These are phyloP conservation scores for Exocentrus adspersus DNA, from an alignment of 2,888 invertebrate species.

Conservation along the genomic window DNA sequence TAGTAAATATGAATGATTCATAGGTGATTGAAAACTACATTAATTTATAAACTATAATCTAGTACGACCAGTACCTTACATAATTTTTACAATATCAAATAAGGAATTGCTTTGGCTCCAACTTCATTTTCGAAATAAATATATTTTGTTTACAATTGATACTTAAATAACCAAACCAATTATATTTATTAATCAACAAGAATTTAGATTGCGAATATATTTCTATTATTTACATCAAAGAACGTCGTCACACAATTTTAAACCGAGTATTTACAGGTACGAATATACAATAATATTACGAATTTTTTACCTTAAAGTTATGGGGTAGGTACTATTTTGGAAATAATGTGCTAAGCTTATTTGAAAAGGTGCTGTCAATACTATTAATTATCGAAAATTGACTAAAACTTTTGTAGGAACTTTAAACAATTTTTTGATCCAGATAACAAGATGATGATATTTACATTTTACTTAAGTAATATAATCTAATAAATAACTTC, in stretches of 20 bases:
- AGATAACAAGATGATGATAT: constrained; percentile 31
- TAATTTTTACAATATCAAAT: constrained; percentile 43
- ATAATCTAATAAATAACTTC: constrained; percentile 21
- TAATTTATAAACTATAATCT: constrained; percentile 51
- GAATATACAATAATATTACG: neutral
- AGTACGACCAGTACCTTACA: constrained; percentile 48
- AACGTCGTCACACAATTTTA: constrained; percentile 17
- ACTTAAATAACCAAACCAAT: constrained; percentile 14
- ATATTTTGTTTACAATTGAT: constrained; percentile 20
- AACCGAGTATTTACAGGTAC: constrained; percentile 27
- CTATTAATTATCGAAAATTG: constrained; percentile 44
- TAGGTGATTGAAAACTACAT: constrained; percentile 46
- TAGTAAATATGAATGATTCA: constrained; percentile 48
- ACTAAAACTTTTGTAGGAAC: constrained; percentile 55
- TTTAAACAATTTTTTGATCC: constrained; percentile 46
- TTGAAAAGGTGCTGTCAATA: constrained; percentile 33
- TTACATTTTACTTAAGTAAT: constrained; percentile 42
- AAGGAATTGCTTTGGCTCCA: constrained; percentile 49
- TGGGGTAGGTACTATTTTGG: constrained; percentile 5
- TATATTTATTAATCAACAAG: constrained; percentile 19
- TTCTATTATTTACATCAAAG: constrained; percentile 9
- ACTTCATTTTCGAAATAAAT: constrained; percentile 44
- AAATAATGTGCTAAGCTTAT: constrained; percentile 25
- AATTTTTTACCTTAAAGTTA: constrained; percentile 1
- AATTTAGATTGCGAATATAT: constrained; percentile 10